These are phyloP conservation scores for Lutjanus campechanus DNA, from an alignment of 2,797 vertebrate genomes.

Conservation along the genomic window DNA sequence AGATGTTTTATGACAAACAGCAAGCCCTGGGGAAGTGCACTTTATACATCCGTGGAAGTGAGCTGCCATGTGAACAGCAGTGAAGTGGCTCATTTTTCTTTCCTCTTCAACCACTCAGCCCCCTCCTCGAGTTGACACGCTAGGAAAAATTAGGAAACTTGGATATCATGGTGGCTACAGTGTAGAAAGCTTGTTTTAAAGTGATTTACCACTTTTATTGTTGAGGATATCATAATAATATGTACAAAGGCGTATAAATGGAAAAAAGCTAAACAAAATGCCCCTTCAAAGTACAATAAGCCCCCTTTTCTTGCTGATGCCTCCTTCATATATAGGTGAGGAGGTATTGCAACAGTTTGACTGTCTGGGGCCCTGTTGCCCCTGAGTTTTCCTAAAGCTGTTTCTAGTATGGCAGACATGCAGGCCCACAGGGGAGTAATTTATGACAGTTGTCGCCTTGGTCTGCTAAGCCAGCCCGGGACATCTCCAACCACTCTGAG, in stretches of 20 bases:
- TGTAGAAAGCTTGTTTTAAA: background rate
- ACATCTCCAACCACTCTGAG: slow-evolving; percentile 79
- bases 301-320: background rate
- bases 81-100: slow-evolving; percentile 71
- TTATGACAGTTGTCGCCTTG: slow-evolving; percentile 87
- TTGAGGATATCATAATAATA: background rate
- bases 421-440: slow-evolving; percentile 80
- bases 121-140: slow-evolving; percentile 48
- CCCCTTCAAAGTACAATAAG: background rate
- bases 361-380: slow-evolving; percentile 3
- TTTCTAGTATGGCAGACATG: slow-evolving; percentile 75
- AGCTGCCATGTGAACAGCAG: slow-evolving; percentile 79
- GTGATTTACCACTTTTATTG: background rate
- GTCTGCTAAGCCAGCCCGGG: slow-evolving; percentile 80
- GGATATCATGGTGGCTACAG: slow-evolving; percentile 15
- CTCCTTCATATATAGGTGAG: background rate
- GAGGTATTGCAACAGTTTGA: slow-evolving; percentile 6
- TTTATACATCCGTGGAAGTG: slow-evolving; percentile 81
- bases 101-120: slow-evolving; percentile 68
- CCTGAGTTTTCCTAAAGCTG: slow-evolving; percentile 48
- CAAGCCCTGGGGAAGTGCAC: slow-evolving; percentile 84
- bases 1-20: slow-evolving; percentile 87
- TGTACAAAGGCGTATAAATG: background rate
- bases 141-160: slow-evolving; percentile 30
- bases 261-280: background rate